Conservation (phyloP, 2,888 invertebrate genomes). For the Ichneumoninae sp. region DNA sequence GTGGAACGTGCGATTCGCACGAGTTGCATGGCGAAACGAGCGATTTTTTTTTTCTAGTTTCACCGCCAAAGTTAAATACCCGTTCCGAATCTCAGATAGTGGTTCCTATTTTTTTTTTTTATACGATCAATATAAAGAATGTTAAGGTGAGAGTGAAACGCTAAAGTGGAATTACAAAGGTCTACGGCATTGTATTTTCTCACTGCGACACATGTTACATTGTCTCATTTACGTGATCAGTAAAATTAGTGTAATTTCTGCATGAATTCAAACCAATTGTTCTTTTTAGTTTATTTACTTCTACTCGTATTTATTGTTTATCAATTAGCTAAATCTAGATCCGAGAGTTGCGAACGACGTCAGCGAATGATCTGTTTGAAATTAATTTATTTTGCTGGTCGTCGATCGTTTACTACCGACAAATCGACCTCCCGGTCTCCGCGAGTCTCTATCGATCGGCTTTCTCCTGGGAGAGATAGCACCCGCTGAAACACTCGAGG, state of each 20-base stretch:
- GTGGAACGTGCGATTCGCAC: conserved; percentile 8
- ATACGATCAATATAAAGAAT: not conserved
- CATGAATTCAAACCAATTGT: not conserved
- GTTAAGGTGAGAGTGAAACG: not conserved
- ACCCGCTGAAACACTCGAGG: not conserved
- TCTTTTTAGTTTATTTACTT: not conserved
- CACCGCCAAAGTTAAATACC: conserved; percentile 13
- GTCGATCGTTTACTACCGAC: not conserved
- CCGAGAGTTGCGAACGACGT: not conserved
- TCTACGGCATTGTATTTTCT: conserved; percentile 21
- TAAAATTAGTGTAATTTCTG: conserved; percentile 3
- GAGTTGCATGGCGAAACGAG: conserved; percentile 17
- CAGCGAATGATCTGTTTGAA: not conserved
- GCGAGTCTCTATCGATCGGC: not conserved
- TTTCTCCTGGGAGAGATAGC: conserved; percentile 18
- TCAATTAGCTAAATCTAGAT: not conserved
- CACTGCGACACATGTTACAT: conserved; percentile 4
- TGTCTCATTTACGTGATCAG: not conserved
- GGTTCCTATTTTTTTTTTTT: conserved; percentile 51
- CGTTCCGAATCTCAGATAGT: conserved; percentile 36
- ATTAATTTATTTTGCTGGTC: not conserved
- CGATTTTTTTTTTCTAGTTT: conserved; percentile 4
- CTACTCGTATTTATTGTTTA: conserved; percentile 16
- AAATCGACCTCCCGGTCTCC: not conserved
- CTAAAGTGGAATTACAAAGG: not conserved